These are phyloP conservation scores for Arbacia lixula DNA, from an alignment of 53 echinoderm and acorn worm species.

Conservation along the genomic window DNA sequence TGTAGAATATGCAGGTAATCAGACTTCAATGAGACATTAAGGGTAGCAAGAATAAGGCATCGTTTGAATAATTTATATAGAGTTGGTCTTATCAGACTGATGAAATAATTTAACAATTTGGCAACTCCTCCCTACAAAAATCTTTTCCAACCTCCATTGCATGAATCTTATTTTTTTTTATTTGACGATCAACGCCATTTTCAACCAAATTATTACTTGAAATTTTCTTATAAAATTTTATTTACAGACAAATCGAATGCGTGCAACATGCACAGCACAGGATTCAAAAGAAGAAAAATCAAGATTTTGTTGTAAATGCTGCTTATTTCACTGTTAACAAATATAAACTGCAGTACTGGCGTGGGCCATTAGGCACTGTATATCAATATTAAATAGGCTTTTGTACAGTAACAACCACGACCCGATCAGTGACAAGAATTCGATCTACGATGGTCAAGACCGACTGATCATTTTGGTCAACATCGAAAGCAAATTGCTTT, in stretches of 20 bases:
- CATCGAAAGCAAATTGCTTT: no score
- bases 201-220: neutral
- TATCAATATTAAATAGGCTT: constrained; percentile 5
- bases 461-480: no score
- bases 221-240: constrained; percentile 46
- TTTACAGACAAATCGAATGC: constrained; percentile 21
- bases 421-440: neutral
- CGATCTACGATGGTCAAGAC: constrained; percentile 6
- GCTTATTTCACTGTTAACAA: constrained; percentile 21
- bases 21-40: neutral
- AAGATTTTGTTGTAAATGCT: constrained; percentile 33
- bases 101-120: constrained; percentile 27
- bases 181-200: constrained; percentile 47
- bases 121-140: constrained; percentile 20
- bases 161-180: constrained; percentile 10
- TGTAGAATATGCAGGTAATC: constrained; percentile 1
- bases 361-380: constrained; percentile 37
- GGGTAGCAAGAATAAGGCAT: constrained; percentile 38
- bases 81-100: no score
- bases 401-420: constrained; percentile 17
- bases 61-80: constrained; percentile 1
- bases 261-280: no score
- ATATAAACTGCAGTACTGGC: constrained; percentile 48
- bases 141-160: no score
- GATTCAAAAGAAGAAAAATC: no score